A percentile compares a stretch with the other conserved stretches of the same genome.
Evolutionary conservation across 2,888 invertebrate species (phyloP).

Genomic region (Strigamia crassipes): DNA sequence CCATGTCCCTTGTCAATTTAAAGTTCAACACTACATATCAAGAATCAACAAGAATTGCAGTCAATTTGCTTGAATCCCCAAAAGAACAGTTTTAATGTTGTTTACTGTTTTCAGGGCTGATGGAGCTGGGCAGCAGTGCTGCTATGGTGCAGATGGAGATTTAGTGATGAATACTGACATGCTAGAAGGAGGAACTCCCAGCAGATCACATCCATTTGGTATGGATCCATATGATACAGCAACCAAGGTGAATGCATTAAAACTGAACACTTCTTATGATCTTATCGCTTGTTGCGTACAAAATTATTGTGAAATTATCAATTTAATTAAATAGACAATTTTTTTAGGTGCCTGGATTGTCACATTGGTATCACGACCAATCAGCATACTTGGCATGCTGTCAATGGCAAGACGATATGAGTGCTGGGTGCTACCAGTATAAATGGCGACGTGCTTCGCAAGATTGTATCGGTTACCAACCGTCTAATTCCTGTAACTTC

Average conservation of each 20-base stretch:
- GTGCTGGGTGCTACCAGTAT: slow-evolving; percentile 91
- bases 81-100: too few species aligned
- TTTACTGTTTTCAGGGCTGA: slow-evolving; percentile 60
- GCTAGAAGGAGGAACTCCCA: slow-evolving; percentile 81
- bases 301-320: not conserved
- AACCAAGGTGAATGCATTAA: slow-evolving; percentile 70
- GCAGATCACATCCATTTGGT: slow-evolving; percentile 84
- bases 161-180: slow-evolving; percentile 95
- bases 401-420: slow-evolving; percentile 88
- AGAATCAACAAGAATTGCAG: too few species aligned
- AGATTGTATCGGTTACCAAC: slow-evolving; percentile 94
- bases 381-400: slow-evolving; percentile 94
- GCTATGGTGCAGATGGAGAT: slow-evolving; percentile 89
- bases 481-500: slow-evolving; percentile 74
- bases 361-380: slow-evolving; percentile 95
- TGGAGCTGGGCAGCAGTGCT: slow-evolving; percentile 95
- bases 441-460: slow-evolving; percentile 90
- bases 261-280: not conserved
- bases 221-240: slow-evolving; percentile 92
- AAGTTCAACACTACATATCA: too few species aligned
- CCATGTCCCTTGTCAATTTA: too few species aligned
- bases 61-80: not conserved
- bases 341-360: slow-evolving; percentile 77
- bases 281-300: too few species aligned
- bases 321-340: slow-evolving; percentile 36